Evolutionary conservation across 2,888 invertebrate species (phyloP), one percentile per base, ranked within the genome.

Genomic region (Apotomis capreana): DNA sequence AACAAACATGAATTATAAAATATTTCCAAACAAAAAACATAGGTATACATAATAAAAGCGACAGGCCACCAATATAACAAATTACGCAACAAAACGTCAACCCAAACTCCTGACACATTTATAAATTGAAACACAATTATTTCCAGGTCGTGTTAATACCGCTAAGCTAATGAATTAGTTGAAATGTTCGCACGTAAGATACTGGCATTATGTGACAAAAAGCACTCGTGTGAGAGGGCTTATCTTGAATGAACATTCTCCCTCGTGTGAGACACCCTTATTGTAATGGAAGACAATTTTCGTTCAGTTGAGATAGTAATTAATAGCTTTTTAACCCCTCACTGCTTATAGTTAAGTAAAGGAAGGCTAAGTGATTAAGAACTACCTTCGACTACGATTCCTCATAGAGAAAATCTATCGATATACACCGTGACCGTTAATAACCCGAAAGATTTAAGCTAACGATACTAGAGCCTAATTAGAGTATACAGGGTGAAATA

Each of bases 181-280:
- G 62, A 68, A 68, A 68, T 60, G 73, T 77, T 86, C 83, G 80
- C 82, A 82, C 81, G 82, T 83, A 84, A 86, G 84, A 83, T 85
- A 79, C 76, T 74, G 76, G 86, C 76, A 83, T 86, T 85, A 84
- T 79, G 84, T 82, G 86, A 89, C 89, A 89, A 90, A 91, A 89
- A 89, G 87, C 89, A 81, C 82, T 84, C 84, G 83, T 83, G 84
- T 83, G 83, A 77, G 81, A 74, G 77, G 77, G 83, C 89, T 91
- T 91, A 91, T 91, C 91, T 85, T 78, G 74, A 75, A 76, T 76
- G 83, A 86, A 87, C 91, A 91, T 90, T 89, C 78, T 74, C 73
- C 75, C 78, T 75, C 74, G 67, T 74, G 73, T 77, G 51, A 74
- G 76, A 76, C 77, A 74, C 73, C 76, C 75, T 73, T 72, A 76